These are phyloP conservation scores for Chaetodon trifasciatus DNA, from an alignment of 2,797 vertebrate genomes.

Conservation along the genomic window DNA sequence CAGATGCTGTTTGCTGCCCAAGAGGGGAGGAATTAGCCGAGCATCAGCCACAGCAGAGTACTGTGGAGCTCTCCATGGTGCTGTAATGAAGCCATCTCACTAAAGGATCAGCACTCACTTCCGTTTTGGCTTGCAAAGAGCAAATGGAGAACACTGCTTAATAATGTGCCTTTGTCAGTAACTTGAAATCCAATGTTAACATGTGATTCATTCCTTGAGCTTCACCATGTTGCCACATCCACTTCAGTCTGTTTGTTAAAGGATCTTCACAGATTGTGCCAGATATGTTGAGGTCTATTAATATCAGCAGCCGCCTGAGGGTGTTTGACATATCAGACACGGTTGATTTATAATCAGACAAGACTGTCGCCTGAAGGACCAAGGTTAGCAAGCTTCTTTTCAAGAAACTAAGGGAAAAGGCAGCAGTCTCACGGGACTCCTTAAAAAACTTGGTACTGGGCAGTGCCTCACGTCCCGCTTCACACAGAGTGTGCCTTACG, in stretches of 20 bases:
- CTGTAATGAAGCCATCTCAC: constrained; percentile 61
- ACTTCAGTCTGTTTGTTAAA: background rate
- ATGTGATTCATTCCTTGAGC: constrained; percentile 4
- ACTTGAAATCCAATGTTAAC: constrained; percentile 3
- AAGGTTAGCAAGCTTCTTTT: background rate
- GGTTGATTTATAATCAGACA: constrained; percentile 9
- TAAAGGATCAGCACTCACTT: constrained; percentile 12
- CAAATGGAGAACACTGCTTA: background rate
- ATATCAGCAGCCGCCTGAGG: constrained; percentile 13
- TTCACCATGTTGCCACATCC: background rate
- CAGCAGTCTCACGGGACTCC: background rate
- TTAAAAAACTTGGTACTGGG: no score
- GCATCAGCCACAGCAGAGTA: constrained; percentile 20
- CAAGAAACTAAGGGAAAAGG: background rate
- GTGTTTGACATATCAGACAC: constrained; percentile 7
- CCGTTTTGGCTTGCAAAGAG: background rate
- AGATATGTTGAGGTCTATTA: constrained; percentile 12
- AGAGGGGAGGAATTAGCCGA: constrained; percentile 37
- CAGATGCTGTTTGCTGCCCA: constrained; percentile 56
- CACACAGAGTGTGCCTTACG: no score
- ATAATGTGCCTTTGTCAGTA: background rate
- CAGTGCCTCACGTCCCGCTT: no score
- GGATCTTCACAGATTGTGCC: background rate
- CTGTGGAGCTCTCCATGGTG: constrained; percentile 72
- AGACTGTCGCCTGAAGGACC: background rate